Evolutionary conservation across 37 sponge, comb jelly and placozoan species (phyloP).

Genomic region (Aphrocallistes beatrix): DNA sequence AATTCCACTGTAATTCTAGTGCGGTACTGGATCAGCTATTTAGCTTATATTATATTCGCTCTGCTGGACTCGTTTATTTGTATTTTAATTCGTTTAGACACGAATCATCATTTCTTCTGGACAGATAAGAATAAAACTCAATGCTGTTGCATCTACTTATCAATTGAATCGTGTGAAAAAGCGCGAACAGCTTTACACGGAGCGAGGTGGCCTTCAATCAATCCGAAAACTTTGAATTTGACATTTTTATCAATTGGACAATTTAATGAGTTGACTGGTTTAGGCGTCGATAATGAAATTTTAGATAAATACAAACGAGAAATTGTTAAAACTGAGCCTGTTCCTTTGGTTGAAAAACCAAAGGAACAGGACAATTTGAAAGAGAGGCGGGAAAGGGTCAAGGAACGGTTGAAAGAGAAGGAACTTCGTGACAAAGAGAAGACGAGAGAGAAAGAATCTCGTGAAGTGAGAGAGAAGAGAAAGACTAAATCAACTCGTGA

Average conservation of each 20-base stretch:
- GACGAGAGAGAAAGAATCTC: background rate
- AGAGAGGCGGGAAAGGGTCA: background rate
- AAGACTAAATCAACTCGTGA: too few species aligned
- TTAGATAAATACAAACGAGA: background rate
- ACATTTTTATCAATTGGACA: conserved; percentile 41
- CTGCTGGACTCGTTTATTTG: too few species aligned
- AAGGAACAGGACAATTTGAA: background rate
- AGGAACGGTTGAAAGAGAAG: background rate
- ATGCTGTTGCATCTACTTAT: conserved; percentile 58
- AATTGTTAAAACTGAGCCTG: background rate
- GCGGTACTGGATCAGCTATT: too few species aligned
- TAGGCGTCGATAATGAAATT: background rate
- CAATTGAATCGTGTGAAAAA: conserved; percentile 36
- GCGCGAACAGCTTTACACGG: conserved; percentile 54
- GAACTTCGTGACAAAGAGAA: background rate
- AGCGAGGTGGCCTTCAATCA: conserved; percentile 73
- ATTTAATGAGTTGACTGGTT: conserved; percentile 23
- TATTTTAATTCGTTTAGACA: background rate
- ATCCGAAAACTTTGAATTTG: conserved; percentile 47
- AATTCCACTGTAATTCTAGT: too few species aligned
- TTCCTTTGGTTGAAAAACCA: too few species aligned
- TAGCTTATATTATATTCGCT: too few species aligned
- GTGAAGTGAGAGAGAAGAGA: background rate
- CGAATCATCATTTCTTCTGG: conserved; percentile 43
- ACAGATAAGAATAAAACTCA: conserved; percentile 66